These are phyloP conservation scores for Griposia aprilina DNA, from an alignment of 2,888 invertebrate genomes.

Conservation along the genomic window DNA sequence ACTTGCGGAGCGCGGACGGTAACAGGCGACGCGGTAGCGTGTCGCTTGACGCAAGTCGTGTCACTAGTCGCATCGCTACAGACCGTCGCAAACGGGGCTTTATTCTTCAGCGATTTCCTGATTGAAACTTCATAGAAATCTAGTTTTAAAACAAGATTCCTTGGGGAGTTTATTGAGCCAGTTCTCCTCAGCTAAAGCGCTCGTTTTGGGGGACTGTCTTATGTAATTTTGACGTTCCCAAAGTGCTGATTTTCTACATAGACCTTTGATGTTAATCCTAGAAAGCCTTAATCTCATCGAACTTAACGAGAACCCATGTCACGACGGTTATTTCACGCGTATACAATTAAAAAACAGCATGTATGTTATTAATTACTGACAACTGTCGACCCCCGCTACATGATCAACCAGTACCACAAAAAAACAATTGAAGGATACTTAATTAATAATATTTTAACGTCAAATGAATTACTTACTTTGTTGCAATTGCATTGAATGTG, in stretches of 20 bases:
- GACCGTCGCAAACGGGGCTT: no score
- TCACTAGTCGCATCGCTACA: no score
- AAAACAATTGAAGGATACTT: constrained; percentile 1
- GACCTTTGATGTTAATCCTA: background rate
- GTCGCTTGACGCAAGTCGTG: no score
- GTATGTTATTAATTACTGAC: constrained; percentile 13
- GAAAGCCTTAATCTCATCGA: background rate
- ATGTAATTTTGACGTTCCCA: no score
- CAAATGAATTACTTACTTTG: constrained; percentile 13
- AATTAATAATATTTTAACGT: constrained; percentile 2
- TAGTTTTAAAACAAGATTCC: no score
- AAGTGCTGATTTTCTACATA: background rate
- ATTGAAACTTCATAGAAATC: no score
- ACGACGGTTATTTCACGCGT: constrained; percentile 8
- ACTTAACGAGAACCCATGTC: background rate
- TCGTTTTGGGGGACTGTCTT: no score
- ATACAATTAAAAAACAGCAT: constrained; percentile 8
- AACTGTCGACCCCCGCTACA: background rate
- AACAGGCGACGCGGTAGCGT: no score
- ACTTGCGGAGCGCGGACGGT: no score
- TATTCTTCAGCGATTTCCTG: no score
- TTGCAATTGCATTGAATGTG: background rate
- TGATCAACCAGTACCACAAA: constrained; percentile 11
- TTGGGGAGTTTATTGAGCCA: no score
- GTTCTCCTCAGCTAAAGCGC: no score